phyloP scores from a whole-genome alignment of 2,797 vertebrate species.

The Alauda arvensis region DNA sequence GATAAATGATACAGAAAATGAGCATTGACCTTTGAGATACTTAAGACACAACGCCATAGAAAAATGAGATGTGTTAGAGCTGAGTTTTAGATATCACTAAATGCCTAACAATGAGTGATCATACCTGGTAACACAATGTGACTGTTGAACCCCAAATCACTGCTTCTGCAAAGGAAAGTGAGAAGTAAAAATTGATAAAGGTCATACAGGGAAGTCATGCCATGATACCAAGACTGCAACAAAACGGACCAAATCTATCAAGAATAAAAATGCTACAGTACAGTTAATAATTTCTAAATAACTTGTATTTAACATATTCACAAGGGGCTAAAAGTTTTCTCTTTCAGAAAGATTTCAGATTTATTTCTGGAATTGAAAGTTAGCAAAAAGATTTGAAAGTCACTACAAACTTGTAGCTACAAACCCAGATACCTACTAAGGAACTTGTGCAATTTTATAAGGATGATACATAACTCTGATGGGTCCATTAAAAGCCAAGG shows the following conservation, averaged over 20 bases:
- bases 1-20: slow-evolving; percentile 6
- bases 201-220: background rate
- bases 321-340: background rate
- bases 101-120: background rate
- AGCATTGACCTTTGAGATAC: background rate
- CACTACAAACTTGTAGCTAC: background rate
- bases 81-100: background rate
- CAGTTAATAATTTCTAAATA: background rate
- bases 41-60: background rate
- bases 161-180: background rate
- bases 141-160: background rate
- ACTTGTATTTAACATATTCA: background rate
- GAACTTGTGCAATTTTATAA: background rate
- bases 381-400: background rate
- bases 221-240: background rate
- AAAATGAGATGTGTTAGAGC: background rate
- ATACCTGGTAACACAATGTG: background rate
- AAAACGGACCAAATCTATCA: background rate
- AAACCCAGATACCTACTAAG: background rate
- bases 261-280: background rate
- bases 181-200: background rate
- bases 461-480: background rate
- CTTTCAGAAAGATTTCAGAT: background rate
- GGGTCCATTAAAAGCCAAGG: background rate
- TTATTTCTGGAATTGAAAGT: background rate